Base-by-base conservation (phyloP, 2,888 invertebrate genomes). In the Balanococcus diminutus region DNA sequence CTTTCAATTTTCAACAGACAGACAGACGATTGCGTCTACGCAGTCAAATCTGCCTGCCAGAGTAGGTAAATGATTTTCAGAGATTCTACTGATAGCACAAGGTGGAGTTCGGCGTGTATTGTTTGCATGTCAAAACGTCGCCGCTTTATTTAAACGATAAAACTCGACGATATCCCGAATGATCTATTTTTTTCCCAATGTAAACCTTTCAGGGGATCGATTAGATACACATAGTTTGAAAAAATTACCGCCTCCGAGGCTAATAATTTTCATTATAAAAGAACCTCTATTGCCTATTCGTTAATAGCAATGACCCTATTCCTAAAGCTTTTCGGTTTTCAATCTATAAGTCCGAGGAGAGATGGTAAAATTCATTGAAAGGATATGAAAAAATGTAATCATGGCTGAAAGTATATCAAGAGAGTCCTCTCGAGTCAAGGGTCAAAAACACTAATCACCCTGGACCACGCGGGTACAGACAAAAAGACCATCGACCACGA, bases 371-470 rank as follows among this genome's bases (percentile, higher is more conserved):
- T 28, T 25, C 25, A 16, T 31, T 28, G 16, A 6, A 67, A 67
- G 28, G 28, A 67, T 28, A 61, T n/a, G n/a, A 28, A 67, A 67
- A 67, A 67, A 67, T 28, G 28, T 16, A 28, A 67, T 67, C 67
- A 67, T 16, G 56, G 67, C 16, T 28, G 28, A 67, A 67, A 28
- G 14, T 67, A 6, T 67, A 67, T 67, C 28, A 4, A 56, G 25
- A 56, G 25, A 67, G 67, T 67, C 67, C 67, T 67, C 67, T n/a
- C 14, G 75, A 36, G 36, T 79, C 75, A 79, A 32, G 22, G 75
- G 75, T 79, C 75, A 79, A 79, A 79, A 79, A 79, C 75, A 79
- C 75, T 79, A 36, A 79, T 79, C 75, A 79, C 75, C 75, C 75
- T 36, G 32, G 3, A 36, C 36, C 3, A 6, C 36, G 36, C 36